Evolutionary conservation across 2,888 invertebrate genomes (phyloP).

Genomic region (Autographa pulchrina): DNA sequence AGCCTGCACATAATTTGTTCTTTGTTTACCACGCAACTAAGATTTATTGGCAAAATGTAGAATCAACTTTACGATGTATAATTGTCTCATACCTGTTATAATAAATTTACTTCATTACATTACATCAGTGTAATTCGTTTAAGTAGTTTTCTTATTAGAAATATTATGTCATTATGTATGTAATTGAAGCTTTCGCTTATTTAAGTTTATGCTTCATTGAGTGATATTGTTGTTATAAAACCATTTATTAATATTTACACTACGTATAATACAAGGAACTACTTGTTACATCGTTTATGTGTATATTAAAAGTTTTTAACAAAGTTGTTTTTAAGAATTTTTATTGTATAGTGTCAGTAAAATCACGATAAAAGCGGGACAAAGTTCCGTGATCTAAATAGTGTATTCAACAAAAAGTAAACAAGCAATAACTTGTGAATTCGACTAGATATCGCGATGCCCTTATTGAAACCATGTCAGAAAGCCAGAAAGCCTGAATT

Average conservation of each 20-base stretch:
- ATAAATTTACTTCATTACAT: conserved; percentile 31
- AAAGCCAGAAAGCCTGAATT: conserved; percentile 66
- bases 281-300: too few species aligned
- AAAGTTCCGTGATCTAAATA: conserved; percentile 63
- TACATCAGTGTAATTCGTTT: conserved; percentile 52
- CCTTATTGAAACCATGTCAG: conserved; percentile 66
- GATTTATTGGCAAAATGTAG: conserved; percentile 16
- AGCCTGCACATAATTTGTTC: conserved; percentile 18
- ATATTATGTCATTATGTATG: conserved; percentile 44
- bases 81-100: conserved; percentile 26
- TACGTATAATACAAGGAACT: too few species aligned
- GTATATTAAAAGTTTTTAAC: too few species aligned
- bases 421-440: conserved; percentile 69
- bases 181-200: conserved; percentile 55
- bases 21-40: conserved; percentile 34
- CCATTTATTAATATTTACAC: too few species aligned
- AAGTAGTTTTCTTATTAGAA: conserved; percentile 53
- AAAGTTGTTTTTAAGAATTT: too few species aligned
- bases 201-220: conserved; percentile 13
- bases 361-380: conserved; percentile 31
- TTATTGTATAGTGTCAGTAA: too few species aligned
- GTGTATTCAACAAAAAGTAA: conserved; percentile 62
- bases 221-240: not conserved
- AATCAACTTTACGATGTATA: conserved; percentile 38
- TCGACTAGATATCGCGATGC: conserved; percentile 60